Percentiles rank a stretch among this genome's conserved stretches.
These are phyloP conservation scores for Tetrao urogallus DNA, from an alignment of 2,113 vertebrate genomes.

Conservation along the genomic window DNA sequence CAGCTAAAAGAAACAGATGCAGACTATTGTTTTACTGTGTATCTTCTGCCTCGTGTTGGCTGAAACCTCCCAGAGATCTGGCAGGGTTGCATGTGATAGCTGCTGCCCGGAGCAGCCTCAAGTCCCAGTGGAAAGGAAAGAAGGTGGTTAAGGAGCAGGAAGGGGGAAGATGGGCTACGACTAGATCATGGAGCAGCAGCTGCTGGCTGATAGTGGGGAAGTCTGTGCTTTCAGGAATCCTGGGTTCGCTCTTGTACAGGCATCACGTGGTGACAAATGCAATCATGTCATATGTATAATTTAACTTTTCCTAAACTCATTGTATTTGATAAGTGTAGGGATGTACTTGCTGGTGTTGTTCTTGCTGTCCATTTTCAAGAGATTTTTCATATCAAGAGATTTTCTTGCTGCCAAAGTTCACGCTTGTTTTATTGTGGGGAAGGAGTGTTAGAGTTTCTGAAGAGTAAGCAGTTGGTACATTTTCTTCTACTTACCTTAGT, in stretches of 20 bases:
- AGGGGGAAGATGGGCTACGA: fast-evolving
- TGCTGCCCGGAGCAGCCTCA: background rate
- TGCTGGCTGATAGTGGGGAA: background rate
- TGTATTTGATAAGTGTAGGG: background rate
- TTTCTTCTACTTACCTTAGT: background rate
- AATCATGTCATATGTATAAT: fast-evolving
- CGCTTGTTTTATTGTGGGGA: background rate
- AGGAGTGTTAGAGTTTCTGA: background rate
- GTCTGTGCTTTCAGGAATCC: background rate
- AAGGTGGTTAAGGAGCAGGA: background rate
- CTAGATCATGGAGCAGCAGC: background rate
- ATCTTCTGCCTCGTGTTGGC: background rate
- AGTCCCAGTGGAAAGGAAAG: background rate
- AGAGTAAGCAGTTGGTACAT: background rate
- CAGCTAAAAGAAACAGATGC: background rate
- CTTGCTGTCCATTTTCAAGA: background rate
- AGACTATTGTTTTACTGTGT: background rate
- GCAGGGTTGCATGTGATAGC: fast-evolving
- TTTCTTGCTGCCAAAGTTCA: background rate
- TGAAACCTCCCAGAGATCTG: background rate
- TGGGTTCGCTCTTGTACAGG: background rate
- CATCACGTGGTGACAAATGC: background rate
- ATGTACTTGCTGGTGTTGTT: background rate
- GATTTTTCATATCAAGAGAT: background rate
- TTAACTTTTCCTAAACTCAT: background rate